phyloP scores from a whole-genome alignment of 2,113 vertebrate genomes.

The Neofelis nebulosa region DNA sequence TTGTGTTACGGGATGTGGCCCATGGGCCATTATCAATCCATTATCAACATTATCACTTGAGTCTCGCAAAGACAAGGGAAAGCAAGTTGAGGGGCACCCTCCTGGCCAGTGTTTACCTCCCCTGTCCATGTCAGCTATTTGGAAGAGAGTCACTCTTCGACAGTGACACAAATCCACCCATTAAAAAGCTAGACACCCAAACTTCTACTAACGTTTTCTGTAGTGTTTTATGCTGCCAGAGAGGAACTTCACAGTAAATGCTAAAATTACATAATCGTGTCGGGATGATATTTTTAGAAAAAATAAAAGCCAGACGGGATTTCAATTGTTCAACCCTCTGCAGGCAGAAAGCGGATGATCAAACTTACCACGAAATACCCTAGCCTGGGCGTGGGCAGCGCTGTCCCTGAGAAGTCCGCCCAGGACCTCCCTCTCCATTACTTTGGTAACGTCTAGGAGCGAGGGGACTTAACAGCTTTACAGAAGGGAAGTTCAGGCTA shows the following conservation, averaged over 20 bases:
- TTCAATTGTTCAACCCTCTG: not conserved
- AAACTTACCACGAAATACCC: not conserved
- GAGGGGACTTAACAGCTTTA: not conserved
- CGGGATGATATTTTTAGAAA: not conserved
- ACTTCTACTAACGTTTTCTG: not conserved
- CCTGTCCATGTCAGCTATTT: not conserved
- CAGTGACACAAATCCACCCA: not conserved
- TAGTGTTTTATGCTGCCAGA: not conserved
- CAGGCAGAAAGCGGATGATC: not conserved
- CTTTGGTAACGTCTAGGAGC: not conserved
- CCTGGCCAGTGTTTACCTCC: not conserved
- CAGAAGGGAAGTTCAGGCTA: not conserved
- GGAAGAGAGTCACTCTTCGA: conserved; percentile 15
- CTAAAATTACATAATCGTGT: not conserved
- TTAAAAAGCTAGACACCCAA: not conserved
- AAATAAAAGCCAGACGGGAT: not conserved
- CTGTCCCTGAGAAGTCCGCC: not conserved
- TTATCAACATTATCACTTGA: not conserved
- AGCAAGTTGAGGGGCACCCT: not conserved
- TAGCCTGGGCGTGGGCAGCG: not conserved
- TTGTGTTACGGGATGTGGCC: not conserved
- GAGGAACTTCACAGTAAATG: not conserved
- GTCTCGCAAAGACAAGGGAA: not conserved
- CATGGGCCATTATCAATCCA: not conserved
- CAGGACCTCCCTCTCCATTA: too few relatives aligned